Evolutionary conservation across 2,888 invertebrate species (phyloP).

Genomic region (Perizoma flavofasciatum): DNA sequence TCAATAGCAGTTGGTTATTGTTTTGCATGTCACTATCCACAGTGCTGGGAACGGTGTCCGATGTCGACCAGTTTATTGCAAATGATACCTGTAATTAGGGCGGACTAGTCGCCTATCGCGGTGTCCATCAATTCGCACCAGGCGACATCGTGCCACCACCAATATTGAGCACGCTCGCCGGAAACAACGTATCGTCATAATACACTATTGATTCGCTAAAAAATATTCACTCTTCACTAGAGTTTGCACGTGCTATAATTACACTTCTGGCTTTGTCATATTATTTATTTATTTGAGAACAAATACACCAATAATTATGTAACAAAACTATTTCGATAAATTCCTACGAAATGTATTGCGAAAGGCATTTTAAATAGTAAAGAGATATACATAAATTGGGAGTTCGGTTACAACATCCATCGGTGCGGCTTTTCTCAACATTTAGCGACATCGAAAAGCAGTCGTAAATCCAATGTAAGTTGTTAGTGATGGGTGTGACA

Average conservation of each 20-base stretch:
- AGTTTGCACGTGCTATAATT: slow-evolving; percentile 39
- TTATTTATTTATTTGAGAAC: slow-evolving; percentile 17
- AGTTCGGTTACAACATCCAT: slow-evolving; percentile 61
- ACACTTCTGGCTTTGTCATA: slow-evolving; percentile 29
- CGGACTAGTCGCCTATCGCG: slow-evolving; percentile 58
- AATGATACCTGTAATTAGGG: slow-evolving; percentile 79
- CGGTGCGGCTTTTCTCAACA: slow-evolving; percentile 61
- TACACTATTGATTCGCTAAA: slow-evolving; percentile 74
- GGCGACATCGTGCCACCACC: slow-evolving; percentile 40
- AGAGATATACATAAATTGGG: slow-evolving; percentile 50
- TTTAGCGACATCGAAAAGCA: slow-evolving; percentile 65
- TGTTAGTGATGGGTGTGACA: slow-evolving; percentile 67
- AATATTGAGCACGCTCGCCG: slow-evolving; percentile 61
- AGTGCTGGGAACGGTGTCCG: slow-evolving; percentile 45
- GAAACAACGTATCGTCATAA: slow-evolving; percentile 65
- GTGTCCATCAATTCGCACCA: slow-evolving; percentile 69
- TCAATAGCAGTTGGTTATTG: slow-evolving; percentile 24
- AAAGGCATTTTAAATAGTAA: slow-evolving; percentile 43
- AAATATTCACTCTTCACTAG: slow-evolving; percentile 36
- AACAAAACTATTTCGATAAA: slow-evolving; percentile 21
- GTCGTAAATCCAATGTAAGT: slow-evolving; percentile 67
- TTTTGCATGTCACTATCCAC: slow-evolving; percentile 40
- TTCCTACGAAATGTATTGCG: slow-evolving; percentile 39
- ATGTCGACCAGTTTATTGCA: slow-evolving; percentile 70
- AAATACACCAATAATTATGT: slow-evolving; percentile 15